Evolutionary conservation across 2,888 invertebrate genomes (phyloP).

Genomic region (Melikaiella ostensackeni): DNA sequence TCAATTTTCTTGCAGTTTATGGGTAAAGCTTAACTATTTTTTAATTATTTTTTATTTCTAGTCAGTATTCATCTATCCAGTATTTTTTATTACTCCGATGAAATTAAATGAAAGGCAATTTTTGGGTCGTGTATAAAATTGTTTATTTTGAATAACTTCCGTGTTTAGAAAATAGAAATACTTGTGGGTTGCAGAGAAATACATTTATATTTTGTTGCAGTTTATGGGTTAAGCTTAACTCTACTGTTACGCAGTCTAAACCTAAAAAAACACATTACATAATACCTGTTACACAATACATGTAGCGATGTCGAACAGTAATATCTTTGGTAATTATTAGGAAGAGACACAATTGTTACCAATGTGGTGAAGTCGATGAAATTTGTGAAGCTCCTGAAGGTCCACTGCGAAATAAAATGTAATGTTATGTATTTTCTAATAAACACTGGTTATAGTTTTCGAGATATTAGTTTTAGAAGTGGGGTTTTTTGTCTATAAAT

Average conservation of each 20-base stretch:
- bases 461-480: too few relatives aligned
- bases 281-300: neutral
- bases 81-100: neutral
- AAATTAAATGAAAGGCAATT: neutral
- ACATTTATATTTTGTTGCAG: neutral
- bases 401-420: conserved; percentile 48
- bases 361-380: conserved; percentile 50
- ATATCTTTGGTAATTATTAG: neutral
- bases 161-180: neutral
- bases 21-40: neutral
- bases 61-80: too few relatives aligned
- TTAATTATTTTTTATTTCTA: too few relatives aligned
- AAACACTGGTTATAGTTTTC: neutral
- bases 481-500: too few relatives aligned
- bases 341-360: conserved; percentile 44
- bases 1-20: neutral
- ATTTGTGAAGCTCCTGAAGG: conserved; percentile 48
- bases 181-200: neutral
- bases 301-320: neutral
- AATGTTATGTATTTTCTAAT: neutral
- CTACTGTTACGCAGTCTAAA: neutral
- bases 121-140: neutral
- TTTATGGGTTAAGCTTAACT: neutral
- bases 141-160: neutral
- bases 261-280: neutral